Evolutionary conservation across 2,113 vertebrate genomes (phyloP).

Genomic region (Clarias batrachus): DNA sequence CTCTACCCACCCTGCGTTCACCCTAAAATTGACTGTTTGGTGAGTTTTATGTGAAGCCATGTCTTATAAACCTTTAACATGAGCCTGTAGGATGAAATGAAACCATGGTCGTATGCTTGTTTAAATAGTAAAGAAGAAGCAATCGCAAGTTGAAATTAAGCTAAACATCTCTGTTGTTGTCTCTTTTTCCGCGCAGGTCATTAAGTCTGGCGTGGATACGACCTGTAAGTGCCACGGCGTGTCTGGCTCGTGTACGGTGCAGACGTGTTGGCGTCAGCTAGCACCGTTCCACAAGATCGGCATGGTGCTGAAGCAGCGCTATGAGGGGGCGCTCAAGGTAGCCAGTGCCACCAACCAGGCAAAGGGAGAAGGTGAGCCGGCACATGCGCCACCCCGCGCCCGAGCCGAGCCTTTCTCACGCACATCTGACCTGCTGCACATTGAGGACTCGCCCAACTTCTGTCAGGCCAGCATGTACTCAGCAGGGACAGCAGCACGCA

Average conservation of each 20-base stretch:
- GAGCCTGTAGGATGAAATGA: neutral
- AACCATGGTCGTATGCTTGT: neutral
- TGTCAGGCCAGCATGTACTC: slow-evolving; percentile 91
- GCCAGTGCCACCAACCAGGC: slow-evolving; percentile 95
- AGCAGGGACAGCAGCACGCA: slow-evolving; percentile 84
- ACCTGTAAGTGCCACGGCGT: slow-evolving; percentile 97
- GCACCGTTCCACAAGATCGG: slow-evolving; percentile 95
- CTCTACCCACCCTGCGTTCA: no score
- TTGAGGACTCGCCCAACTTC: slow-evolving; percentile 97
- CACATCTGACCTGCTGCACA: slow-evolving; percentile 91
- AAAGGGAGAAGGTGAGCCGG: slow-evolving; percentile 87
- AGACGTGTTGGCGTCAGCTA: slow-evolving; percentile 96
- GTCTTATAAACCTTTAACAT: neutral
- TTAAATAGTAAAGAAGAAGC: neutral
- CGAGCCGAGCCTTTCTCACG: slow-evolving; percentile 84
- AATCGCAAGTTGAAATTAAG: neutral
- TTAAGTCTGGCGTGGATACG: slow-evolving; percentile 94
- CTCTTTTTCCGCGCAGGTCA: slow-evolving; percentile 77
- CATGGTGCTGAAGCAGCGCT: slow-evolving; percentile 93
- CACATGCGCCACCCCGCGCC: slow-evolving; percentile 67
- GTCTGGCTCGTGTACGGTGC: slow-evolving; percentile 93
- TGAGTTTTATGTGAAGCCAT: neutral
- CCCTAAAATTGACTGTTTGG: no score
- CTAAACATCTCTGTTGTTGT: no score
- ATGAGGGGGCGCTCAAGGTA: slow-evolving; percentile 89